Percentiles rank a stretch among this genome's conserved stretches.
Evolutionary conservation across 92 coral and sea anemone genomes (phyloP).

Genomic region (Paragorgia papillata): DNA sequence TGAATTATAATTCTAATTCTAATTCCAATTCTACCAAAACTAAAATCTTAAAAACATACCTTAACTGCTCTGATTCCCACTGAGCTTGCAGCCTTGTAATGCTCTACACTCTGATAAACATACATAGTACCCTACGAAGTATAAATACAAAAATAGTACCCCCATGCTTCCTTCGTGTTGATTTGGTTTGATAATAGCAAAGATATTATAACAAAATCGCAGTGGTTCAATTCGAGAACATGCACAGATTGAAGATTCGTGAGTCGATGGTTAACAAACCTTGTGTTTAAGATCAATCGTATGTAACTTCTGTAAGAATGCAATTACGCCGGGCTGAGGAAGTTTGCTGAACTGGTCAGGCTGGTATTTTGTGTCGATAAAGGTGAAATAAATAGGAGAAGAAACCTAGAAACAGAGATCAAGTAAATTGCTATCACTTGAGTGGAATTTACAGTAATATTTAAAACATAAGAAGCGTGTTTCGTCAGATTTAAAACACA

Average conservation of each 20-base stretch:
- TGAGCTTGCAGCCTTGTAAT: slow-evolving; percentile 58
- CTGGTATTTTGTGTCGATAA: slow-evolving; percentile 48
- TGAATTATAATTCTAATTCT: no score
- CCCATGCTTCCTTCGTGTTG: no score
- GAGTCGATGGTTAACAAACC: slow-evolving; percentile 43
- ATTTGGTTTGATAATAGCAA: no score
- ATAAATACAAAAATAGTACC: no score
- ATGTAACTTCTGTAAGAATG: slow-evolving; percentile 83
- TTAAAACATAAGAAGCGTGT: no score
- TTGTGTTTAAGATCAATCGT: slow-evolving; percentile 65
- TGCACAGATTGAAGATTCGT: neutral
- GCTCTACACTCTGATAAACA: slow-evolving; percentile 58
- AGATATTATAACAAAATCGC: no score
- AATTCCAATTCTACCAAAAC: no score
- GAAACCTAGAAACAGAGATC: slow-evolving; percentile 37
- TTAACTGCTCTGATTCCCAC: slow-evolving; percentile 70
- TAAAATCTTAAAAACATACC: slow-evolving; percentile 48
- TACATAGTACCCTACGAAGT: slow-evolving; percentile 56
- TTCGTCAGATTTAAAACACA: no score
- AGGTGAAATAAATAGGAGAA: slow-evolving; percentile 71
- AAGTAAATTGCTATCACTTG: neutral
- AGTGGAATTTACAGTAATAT: no score
- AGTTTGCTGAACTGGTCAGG: slow-evolving; percentile 56
- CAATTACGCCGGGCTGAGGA: slow-evolving; percentile 75
- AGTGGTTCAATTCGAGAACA: no score